Base-by-base conservation (phyloP, 2,113 vertebrate species). In the Callaeas wilsoni region DNA sequence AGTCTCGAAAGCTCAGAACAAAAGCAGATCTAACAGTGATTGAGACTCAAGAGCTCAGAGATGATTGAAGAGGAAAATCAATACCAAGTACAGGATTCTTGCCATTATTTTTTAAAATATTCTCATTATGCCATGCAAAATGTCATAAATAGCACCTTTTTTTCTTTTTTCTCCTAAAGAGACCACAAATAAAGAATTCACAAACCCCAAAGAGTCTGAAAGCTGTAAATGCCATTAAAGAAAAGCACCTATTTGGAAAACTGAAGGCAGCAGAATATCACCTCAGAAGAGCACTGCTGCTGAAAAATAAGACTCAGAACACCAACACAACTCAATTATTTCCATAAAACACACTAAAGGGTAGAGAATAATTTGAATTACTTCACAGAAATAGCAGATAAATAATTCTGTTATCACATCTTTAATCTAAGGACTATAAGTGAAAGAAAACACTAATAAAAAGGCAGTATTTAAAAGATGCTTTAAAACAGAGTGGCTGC, bases 371-470 rank as follows among this genome's bases (percentile, higher is more conserved):
- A 77, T 50, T 55, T 77, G 26, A n/a, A 84, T 79, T 93, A 80
- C 30, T 80, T 70, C 21, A 94, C 1, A 67, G 46, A 64, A 46
- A 57, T 7, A 67, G 42, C 20, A 74, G 35, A 88, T 63, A 73
- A 94, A 88, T 93, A 92, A 96, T 81, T 77, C 53, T 86, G 32
- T 55, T 92, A 70, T 39, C 67, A 56, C 53, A 77, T 80, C n/a
- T 80, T 86, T 90, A 92, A 69, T 74, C 76, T 65, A 86, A 79
- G 30, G 68, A 86, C 59, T 57, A 1, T 42, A 91, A 83, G 35
- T 22, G 44, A 92, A 55, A 70, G 46, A 70, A 96, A 94, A 70
- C 64, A 64, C 59, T 93, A 86, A 95, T 67, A 74, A 95, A 94
- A 93, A 94, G 47, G 50, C 47, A 84, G 60, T 59, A 74, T 90